phyloP scores from a whole-genome alignment of 2,888 invertebrate genomes.

The Phorcus lineatus region DNA sequence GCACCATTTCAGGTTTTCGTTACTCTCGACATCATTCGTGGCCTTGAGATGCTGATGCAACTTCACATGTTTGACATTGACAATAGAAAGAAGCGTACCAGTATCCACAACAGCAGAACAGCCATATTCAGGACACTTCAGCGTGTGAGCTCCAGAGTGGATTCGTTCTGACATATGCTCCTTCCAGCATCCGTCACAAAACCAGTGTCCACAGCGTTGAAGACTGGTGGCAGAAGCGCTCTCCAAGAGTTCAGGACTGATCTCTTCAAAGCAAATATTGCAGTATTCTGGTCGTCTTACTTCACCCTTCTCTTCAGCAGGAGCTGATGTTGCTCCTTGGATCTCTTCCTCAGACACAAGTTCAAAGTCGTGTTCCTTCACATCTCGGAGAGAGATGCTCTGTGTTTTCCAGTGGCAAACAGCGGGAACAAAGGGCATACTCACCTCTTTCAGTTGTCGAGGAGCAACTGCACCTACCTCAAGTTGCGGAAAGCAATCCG shows the following conservation, averaged over 20 bases:
- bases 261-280: slow-evolving; percentile 48
- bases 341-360: neutral
- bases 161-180: slow-evolving; percentile 43
- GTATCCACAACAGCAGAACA: slow-evolving; percentile 43
- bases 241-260: slow-evolving; percentile 21
- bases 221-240: slow-evolving; percentile 41
- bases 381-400: slow-evolving; percentile 2
- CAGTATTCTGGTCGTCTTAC: slow-evolving; percentile 37
- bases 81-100: slow-evolving; percentile 38
- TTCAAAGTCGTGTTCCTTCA: slow-evolving; percentile 28
- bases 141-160: slow-evolving; percentile 23
- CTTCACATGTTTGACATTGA: slow-evolving; percentile 35
- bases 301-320: neutral
- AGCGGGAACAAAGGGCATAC: neutral
- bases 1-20: slow-evolving; percentile 47
- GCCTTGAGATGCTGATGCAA: slow-evolving; percentile 36
- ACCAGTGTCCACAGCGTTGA: slow-evolving; percentile 54
- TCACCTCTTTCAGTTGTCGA: neutral
- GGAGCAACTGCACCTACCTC: neutral
- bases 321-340: neutral
- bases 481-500: slow-evolving; percentile 28
- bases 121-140: slow-evolving; percentile 51
- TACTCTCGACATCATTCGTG: slow-evolving; percentile 43
- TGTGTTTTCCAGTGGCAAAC: neutral
- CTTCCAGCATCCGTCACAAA: slow-evolving; percentile 55